Percentiles rank a stretch among this genome's conserved stretches.
Conservation (phyloP, 2,797 vertebrate species). For the Podarcis lilfordi region DNA sequence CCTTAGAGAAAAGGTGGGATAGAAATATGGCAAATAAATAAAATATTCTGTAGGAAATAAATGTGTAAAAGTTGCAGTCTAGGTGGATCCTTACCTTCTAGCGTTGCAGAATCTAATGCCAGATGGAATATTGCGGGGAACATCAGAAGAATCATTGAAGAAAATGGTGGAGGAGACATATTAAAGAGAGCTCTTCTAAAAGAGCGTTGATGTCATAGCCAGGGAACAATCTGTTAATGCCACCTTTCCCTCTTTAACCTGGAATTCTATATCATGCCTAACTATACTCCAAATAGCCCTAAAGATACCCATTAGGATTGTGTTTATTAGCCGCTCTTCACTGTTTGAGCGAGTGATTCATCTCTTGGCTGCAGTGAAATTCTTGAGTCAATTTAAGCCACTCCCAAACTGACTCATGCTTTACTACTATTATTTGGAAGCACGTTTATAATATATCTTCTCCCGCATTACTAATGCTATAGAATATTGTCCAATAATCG, state of each 20-base stretch:
- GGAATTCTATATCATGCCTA: neutral
- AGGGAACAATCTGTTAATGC: neutral
- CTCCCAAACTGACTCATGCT: conserved; percentile 63
- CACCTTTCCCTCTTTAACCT: conserved; percentile 8
- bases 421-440: conserved; percentile 25
- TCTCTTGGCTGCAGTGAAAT: conserved; percentile 59
- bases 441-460: conserved; percentile 34
- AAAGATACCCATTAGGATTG: conserved; percentile 35
- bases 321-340: conserved; percentile 53
- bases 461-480: conserved; percentile 3
- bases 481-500: conserved; percentile 37
- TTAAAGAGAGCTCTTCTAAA: neutral
- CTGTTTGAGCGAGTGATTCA: conserved; percentile 63
- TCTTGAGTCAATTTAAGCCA: conserved; percentile 66
- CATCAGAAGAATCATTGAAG: neutral
- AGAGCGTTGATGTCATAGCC: neutral
- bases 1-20: no score
- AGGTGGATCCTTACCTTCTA: neutral
- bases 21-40: no score
- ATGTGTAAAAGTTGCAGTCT: neutral
- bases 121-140: neutral
- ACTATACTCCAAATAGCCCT: conserved; percentile 38
- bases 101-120: neutral
- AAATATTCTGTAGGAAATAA: neutral
- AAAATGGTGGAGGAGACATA: neutral